Base-by-base conservation (phyloP, 2,797 vertebrate genomes). In the Sebastolobus altivelis region DNA sequence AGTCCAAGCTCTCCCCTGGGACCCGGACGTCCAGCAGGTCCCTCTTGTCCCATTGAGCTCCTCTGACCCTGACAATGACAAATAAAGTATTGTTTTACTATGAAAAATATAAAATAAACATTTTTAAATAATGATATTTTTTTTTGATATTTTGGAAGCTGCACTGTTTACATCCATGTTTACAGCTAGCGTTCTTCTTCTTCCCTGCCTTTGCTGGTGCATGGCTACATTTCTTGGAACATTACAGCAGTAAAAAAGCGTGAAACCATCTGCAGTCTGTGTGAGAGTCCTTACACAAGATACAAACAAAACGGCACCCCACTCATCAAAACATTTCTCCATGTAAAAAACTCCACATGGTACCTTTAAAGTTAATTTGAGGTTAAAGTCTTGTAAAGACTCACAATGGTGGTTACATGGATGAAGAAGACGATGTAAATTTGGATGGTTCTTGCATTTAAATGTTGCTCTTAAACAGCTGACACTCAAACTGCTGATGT, bases 11-110 rank as follows among this genome's bases (percentile, higher is more conserved):
- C 94, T 87, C 98, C 98, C 68, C 86, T 94, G 46, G 84, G 93
- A 84, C 98, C 98, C 81, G 97, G 96, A 91, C 93, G 95, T 70
- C 97, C 98, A 77, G 91, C 89, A 70, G 93, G 88, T 84, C 98
- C 98, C 40, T 95, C 87, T 11, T 85, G 90, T 82, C 98, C 98
- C 16, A 82, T 66, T 25, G 72, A 93, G 68, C 98, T 97, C 87
- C 85, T 95, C 38, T 95, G 93, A 82, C 98, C 98, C 98, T 99
- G 84, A 83, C 60, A 55, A 40, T 1, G n/a, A 27, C 9, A 13
- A 77, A 46, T 25, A 12, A 20, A 56, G 2, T 25, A 38, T 33
- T 33, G 9, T 67, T 33, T 49, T 4, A 33, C 38, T 10, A 25
- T 16, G 22, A 65, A 10, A 52, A 61, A 33, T 43, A 40, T n/a